Conservation (phyloP, 2,888 invertebrate species). For the Phortica magna region DNA sequence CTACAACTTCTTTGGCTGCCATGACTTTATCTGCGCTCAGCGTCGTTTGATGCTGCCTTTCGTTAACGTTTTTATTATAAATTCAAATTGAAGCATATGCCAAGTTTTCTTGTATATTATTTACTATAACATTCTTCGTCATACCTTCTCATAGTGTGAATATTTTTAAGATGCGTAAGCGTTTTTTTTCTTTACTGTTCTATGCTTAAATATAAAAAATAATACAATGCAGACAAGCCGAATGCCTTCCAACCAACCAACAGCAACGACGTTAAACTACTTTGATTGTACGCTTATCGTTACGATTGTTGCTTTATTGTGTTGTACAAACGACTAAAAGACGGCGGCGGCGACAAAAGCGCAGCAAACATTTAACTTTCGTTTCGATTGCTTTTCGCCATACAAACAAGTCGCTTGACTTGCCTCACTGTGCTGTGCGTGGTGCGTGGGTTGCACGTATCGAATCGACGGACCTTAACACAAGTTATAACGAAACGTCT, state of each 20-base stretch:
- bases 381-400: constrained; percentile 7
- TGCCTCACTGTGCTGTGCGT: background rate
- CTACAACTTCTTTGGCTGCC: constrained; percentile 41
- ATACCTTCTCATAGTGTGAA: constrained; percentile 44
- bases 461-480: background rate
- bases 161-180: constrained; percentile 66
- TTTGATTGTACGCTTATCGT: constrained; percentile 5
- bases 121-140: constrained; percentile 18
- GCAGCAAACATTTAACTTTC: constrained; percentile 23
- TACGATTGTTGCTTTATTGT: background rate
- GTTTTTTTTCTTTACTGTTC: background rate
- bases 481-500: background rate
- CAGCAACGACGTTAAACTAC: too few relatives aligned
- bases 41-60: constrained; percentile 44
- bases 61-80: constrained; percentile 37
- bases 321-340: background rate
- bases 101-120: background rate
- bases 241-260: too few relatives aligned
- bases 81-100: constrained; percentile 56
- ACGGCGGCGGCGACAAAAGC: background rate
- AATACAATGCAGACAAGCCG: background rate
- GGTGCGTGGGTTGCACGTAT: background rate
- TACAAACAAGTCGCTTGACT: background rate
- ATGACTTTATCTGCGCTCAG: constrained; percentile 48
- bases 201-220: background rate